Percentiles rank a stretch among this genome's conserved stretches.
phyloP scores from a whole-genome alignment of 1,140 invertebrate species.

The Rhagoletis pomonella region DNA sequence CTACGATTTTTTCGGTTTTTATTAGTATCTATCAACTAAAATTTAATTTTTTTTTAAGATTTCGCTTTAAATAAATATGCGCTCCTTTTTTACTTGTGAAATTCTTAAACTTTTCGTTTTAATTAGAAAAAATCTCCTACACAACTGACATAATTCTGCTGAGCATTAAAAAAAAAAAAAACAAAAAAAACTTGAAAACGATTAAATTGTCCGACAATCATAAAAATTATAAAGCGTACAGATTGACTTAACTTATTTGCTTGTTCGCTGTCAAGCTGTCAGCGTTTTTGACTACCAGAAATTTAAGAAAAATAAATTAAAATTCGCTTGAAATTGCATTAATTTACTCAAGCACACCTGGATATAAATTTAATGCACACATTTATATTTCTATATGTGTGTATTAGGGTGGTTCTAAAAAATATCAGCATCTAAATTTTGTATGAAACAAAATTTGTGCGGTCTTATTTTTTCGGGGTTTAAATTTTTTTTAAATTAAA shows the following conservation, averaged over 20 bases:
- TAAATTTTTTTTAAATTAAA: too few species aligned
- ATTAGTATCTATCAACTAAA: not conserved
- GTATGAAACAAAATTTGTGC: too few species aligned
- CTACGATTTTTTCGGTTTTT: not conserved
- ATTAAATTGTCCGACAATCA: slow-evolving; percentile 19
- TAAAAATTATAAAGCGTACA: not conserved
- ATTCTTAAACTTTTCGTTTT: not conserved
- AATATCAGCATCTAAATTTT: too few species aligned
- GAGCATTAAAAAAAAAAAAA: not conserved
- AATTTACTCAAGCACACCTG: not conserved
- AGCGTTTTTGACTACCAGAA: slow-evolving; percentile 10
- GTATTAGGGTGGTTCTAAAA: too few species aligned
- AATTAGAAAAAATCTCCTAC: not conserved
- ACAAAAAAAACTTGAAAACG: not conserved
- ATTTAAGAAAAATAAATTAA: not conserved
- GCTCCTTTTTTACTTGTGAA: not conserved
- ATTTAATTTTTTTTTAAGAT: not conserved
- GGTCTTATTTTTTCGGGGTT: too few species aligned
- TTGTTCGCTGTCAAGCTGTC: slow-evolving; percentile 42
- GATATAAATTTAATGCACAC: not conserved
- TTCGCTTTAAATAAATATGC: not conserved
- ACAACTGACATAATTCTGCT: not conserved
- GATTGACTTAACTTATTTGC: not conserved
- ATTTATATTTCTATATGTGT: too few species aligned
- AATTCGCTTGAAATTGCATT: not conserved